Conservation (phyloP, 2,888 invertebrate species). For the Microchrysa polita region DNA sequence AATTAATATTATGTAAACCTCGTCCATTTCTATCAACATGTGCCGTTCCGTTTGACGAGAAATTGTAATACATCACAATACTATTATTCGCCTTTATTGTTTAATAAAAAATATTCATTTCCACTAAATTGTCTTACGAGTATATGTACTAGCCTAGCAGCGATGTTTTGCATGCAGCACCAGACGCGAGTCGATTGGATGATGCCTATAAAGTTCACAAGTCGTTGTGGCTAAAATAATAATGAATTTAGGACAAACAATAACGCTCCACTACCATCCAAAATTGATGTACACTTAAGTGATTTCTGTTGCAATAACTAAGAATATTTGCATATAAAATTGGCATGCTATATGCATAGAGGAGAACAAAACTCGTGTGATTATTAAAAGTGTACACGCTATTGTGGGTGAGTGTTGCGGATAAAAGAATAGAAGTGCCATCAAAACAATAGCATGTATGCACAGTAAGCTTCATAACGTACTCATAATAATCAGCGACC, state of each 20-base stretch:
- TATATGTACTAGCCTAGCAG: neutral
- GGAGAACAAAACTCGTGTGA: neutral
- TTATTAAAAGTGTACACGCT: neutral
- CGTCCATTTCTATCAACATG: neutral
- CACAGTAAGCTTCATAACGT: too few relatives aligned
- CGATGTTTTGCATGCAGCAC: too few relatives aligned
- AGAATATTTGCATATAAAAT: neutral
- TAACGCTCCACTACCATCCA: neutral
- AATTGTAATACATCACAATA: neutral
- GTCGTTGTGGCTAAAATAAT: neutral
- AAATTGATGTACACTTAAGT: neutral
- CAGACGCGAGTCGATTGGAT: too few relatives aligned
- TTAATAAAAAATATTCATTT: neutral
- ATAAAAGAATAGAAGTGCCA: neutral
- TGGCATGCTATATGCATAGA: neutral
- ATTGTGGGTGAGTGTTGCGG: neutral
- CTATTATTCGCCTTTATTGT: neutral
- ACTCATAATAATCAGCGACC: too few relatives aligned
- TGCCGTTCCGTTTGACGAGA: neutral
- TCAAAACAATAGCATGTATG: too few relatives aligned
- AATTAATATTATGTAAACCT: neutral
- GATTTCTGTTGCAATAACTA: constrained; percentile 1
- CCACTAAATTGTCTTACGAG: neutral
- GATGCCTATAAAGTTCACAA: neutral
- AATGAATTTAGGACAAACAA: neutral